phyloP scores from a whole-genome alignment of 2,888 invertebrate species.

The Pediacus dermestoides region DNA sequence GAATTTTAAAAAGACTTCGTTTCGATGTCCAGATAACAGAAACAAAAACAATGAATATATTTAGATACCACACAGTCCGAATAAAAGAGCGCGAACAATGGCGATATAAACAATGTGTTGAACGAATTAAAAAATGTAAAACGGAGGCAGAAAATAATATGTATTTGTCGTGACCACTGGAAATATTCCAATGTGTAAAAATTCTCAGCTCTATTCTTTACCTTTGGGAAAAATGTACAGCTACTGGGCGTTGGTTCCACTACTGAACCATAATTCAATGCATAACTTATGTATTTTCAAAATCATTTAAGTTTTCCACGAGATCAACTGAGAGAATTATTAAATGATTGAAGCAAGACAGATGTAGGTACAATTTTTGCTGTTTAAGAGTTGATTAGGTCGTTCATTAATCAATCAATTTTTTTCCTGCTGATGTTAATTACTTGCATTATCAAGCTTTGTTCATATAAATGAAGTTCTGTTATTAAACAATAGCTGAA shows the following conservation, averaged over 20 bases:
- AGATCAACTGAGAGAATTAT: too few relatives aligned
- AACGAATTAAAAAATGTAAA: conserved; percentile 39
- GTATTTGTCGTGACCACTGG: conserved; percentile 46
- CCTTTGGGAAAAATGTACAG: conserved; percentile 27
- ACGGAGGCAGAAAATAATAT: conserved; percentile 48
- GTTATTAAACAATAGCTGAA: conserved; percentile 32
- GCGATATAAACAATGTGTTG: conserved; percentile 50
- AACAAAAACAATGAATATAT: conserved; percentile 44
- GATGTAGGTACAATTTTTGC: too few relatives aligned
- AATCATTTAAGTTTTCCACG: too few relatives aligned
- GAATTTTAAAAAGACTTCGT: too few relatives aligned
- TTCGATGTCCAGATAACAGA: conserved; percentile 6
- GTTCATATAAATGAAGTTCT: conserved; percentile 22
- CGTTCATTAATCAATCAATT: too few relatives aligned
- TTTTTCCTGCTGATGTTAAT: too few relatives aligned
- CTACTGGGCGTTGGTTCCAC: conserved; percentile 27
- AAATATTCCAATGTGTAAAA: conserved; percentile 42
- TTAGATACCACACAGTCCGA: conserved; percentile 49
- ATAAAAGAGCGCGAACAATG: conserved; percentile 50
- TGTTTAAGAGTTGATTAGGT: too few relatives aligned
- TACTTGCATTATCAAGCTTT: too few relatives aligned
- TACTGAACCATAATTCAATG: too few relatives aligned
- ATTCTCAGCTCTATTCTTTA: conserved; percentile 35
- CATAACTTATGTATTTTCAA: too few relatives aligned
- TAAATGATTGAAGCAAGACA: too few relatives aligned